Percentiles rank a stretch among this genome's conserved stretches.
Conservation (phyloP, 2,113 vertebrate species). For the Myrmecophaga tridactyla region DNA sequence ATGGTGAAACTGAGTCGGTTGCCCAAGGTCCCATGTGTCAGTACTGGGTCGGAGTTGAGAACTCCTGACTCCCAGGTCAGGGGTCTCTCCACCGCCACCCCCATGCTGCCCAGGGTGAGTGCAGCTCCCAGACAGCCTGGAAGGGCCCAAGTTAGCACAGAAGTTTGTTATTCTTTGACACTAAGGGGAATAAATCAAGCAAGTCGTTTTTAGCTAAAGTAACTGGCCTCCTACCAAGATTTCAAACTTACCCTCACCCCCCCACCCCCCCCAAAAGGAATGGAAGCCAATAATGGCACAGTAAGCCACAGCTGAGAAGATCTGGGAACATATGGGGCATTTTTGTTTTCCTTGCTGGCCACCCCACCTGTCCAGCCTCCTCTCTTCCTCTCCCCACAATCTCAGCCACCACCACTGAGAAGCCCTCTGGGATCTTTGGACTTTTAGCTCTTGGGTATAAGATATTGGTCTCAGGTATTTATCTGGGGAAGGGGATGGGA, state of each 20-base stretch:
- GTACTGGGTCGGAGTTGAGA: neutral
- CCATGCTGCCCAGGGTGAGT: neutral
- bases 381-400: no score
- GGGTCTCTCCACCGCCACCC: neutral
- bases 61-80: neutral
- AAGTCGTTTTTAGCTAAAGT: constrained; percentile 9
- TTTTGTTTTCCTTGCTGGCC: neutral
- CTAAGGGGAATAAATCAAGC: constrained; percentile 5
- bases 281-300: neutral
- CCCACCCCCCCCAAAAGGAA: no score
- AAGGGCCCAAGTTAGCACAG: neutral
- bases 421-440: neutral
- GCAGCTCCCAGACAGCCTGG: neutral
- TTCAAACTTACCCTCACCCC: constrained; percentile 32
- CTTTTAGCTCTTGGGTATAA: neutral
- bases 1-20: neutral
- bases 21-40: neutral
- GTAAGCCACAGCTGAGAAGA: neutral
- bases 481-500: neutral
- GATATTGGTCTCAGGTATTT: neutral
- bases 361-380: neutral
- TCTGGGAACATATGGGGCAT: neutral
- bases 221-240: neutral
- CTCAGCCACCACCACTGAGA: neutral
- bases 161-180: constrained; percentile 12